Percentiles rank a stretch among this genome's conserved stretches.
These are phyloP conservation scores for Colius striatus DNA, from an alignment of 2,113 vertebrate genomes.

Conservation along the genomic window DNA sequence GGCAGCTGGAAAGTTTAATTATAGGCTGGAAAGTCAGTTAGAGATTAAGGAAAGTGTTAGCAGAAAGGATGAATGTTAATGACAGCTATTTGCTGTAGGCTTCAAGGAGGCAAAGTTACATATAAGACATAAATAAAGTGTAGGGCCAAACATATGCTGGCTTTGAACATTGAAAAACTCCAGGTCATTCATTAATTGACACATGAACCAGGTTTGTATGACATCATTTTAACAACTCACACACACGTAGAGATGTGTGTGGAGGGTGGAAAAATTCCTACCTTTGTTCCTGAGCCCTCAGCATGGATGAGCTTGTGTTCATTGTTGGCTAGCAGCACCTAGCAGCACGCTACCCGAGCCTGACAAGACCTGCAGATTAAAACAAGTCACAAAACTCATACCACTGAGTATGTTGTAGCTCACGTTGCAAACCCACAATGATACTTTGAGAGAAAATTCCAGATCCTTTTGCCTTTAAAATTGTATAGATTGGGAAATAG, in stretches of 20 bases:
- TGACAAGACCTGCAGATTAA: neutral
- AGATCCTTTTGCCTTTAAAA: neutral
- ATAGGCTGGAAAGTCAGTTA: conserved; percentile 75
- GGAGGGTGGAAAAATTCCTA: neutral
- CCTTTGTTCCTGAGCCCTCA: neutral
- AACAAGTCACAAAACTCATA: neutral
- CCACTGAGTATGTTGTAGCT: rapidly evolving
- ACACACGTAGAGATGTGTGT: neutral
- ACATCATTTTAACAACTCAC: neutral
- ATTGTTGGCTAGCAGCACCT: too few species aligned
- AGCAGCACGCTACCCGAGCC: too few species aligned
- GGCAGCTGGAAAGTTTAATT: conserved; percentile 82
- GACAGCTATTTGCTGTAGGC: conserved; percentile 76
- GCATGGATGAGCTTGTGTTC: too few species aligned
- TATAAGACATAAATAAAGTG: conserved; percentile 43
- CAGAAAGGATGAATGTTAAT: conserved; percentile 68
- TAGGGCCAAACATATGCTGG: conserved; percentile 9
- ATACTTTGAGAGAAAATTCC: neutral
- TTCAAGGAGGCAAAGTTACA: conserved; percentile 29
- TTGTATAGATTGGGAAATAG: neutral
- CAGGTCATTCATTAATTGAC: neutral
- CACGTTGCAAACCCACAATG: neutral
- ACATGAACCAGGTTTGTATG: neutral
- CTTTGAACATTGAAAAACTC: conserved; percentile 20
- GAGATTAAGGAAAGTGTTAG: conserved; percentile 75